Base-by-base conservation (phyloP, 64 coral and sea anemone species). In the Anthopleura sola region DNA sequence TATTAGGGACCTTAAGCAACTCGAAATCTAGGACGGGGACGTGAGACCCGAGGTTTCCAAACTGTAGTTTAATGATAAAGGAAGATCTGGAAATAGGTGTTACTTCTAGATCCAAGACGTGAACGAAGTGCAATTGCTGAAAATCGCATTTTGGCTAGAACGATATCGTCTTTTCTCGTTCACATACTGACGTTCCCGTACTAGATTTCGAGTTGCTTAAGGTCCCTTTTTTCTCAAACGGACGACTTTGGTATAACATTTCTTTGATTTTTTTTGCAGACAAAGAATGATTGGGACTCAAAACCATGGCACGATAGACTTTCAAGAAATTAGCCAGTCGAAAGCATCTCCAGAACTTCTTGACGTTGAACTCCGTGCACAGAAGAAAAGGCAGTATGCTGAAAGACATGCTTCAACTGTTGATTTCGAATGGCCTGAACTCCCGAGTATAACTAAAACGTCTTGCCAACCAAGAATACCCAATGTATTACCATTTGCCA, bases 361-460 rank as follows among this genome's bases (percentile, higher is more conserved):
- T 23, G 93, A 99, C 48, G 46, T 56, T n/a, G 97, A 99, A 33
- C 82, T 99, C 31, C 46, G 80, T 55, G 82, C 93, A 90, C 93
- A 99, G 39, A 99, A 99, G 77, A 99, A 90, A 92, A 60, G 93
- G 55, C 90, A 90, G 9, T 99, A 89, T 62, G 80, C 75, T 64
- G 92, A 91, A 68, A 99, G 87, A 88, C 93, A 99, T 80, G 85
- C 78, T 5, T 89, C 90, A 3, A 91, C 86, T 50, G 49, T 90
- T 54, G 68, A 95, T 49, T 84, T 99, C 62, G 97, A 99, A 84
- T 99, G 97, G 97, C 97, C 97, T 32, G 85, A 89, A 29, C 84
- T 90, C 15, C 95, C 95, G 26, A 84, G 85, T 55, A 93, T 91
- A 77, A 46, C 81, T 38, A 89, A 78, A 21, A 82, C 91, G 6